Conservation (phyloP, 1,140 invertebrate genomes). For the Heliconius congener region DNA sequence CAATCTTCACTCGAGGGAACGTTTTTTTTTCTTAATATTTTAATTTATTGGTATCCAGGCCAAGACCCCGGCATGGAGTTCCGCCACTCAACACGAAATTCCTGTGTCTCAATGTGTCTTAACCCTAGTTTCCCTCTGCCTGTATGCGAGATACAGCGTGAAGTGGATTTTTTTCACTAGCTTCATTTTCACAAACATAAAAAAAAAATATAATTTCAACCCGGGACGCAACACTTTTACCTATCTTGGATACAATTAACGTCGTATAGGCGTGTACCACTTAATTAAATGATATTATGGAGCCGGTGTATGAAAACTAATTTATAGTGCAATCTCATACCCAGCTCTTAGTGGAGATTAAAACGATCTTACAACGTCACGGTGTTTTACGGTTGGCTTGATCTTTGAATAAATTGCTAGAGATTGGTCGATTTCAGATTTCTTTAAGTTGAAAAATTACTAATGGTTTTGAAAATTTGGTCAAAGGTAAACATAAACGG, state of each 20-base stretch:
- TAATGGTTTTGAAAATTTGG: background rate
- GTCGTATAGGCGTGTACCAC: conserved; percentile 42
- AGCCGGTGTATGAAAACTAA: conserved; percentile 37
- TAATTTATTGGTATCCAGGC: too few relatives aligned
- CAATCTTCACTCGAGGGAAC: too few relatives aligned
- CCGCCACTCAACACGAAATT: too few relatives aligned
- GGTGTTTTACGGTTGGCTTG: conserved; percentile 24
- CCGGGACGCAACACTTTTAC: conserved; percentile 12
- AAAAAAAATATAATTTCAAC: background rate
- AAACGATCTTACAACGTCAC: conserved; percentile 27
- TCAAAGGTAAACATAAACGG: background rate
- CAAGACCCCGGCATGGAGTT: too few relatives aligned
- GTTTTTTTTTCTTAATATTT: too few relatives aligned
- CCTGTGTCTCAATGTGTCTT: too few relatives aligned
- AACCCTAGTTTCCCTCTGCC: too few relatives aligned
- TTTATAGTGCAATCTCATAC: conserved; percentile 31
- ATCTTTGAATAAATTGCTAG: conserved; percentile 27
- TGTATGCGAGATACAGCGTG: background rate
- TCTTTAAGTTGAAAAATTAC: background rate
- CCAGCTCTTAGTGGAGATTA: conserved; percentile 30
- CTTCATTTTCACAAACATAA: background rate
- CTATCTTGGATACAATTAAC: conserved; percentile 44
- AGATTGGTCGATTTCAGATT: background rate
- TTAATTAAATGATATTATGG: conserved; percentile 54
- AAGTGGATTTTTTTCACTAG: background rate